These are phyloP conservation scores for Lamprologus speciosus DNA, from an alignment of 2,113 vertebrate genomes.

Conservation along the genomic window DNA sequence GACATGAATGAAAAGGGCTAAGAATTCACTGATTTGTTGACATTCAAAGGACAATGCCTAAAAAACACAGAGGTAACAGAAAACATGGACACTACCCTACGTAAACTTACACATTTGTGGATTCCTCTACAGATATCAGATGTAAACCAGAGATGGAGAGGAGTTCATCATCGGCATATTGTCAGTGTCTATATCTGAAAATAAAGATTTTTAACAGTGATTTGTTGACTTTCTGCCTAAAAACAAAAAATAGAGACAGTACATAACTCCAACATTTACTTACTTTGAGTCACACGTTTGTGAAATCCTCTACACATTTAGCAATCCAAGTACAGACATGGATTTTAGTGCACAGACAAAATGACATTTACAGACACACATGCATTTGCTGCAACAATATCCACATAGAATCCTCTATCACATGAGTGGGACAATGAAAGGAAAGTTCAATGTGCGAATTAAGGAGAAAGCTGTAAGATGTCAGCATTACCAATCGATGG, in stretches of 20 bases:
- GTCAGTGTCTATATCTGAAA: not conserved
- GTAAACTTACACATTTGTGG: too few species aligned
- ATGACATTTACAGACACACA: not conserved
- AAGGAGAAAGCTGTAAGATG: not conserved
- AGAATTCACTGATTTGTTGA: not conserved
- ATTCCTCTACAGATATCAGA: too few species aligned
- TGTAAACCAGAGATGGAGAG: too few species aligned
- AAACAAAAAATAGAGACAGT: accelerated
- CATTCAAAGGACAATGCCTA: not conserved
- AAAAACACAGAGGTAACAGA: not conserved
- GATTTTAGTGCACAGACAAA: accelerated
- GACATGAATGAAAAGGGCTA: not conserved
- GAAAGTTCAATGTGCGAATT: not conserved
- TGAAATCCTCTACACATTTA: not conserved
- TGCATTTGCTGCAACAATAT: not conserved
- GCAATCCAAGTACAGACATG: not conserved
- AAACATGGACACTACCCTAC: not conserved
- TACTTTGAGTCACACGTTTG: not conserved
- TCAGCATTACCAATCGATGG: accelerated
- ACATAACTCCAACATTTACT: accelerated
- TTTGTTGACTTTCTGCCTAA: not conserved
- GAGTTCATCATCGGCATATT: too few species aligned
- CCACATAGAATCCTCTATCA: not conserved
- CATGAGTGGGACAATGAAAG: not conserved
- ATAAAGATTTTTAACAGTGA: not conserved